Evolutionary conservation across 2,113 vertebrate species (phyloP), one percentile per base, ranked within the genome.

Genomic region (Nothocercus julius): DNA sequence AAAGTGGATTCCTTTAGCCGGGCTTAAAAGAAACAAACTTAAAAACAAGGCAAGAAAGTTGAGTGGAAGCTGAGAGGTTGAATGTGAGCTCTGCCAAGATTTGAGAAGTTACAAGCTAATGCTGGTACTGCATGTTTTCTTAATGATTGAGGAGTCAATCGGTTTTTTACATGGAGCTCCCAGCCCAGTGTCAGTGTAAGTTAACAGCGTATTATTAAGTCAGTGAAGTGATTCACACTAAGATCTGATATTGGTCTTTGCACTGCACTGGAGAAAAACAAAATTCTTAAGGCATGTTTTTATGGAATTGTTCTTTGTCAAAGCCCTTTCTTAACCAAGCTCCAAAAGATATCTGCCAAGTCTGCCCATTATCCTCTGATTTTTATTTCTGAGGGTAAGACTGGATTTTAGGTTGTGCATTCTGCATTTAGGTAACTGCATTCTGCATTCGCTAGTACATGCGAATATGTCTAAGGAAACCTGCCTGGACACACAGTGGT

Each of bases 31-130:
- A 93, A 88, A 83, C 63, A 91, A 91, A 90, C 85, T 82, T 68
- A 67, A 91, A 92, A 96, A 96, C 90, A 94, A 90, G 93, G 53
- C 82, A 86, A 61, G 56, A 47, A 91, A 85, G 68, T 61, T 87
- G 87, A 96, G 91, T 93, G 91, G 85, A 95, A 92, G 73, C 76
- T 95, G 94, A 94, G 82, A 93, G 61, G 85, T 74, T 93, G 92
- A 74, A 80, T 38, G 63, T 28, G 72, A 78, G 58, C 68, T 90
- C 80, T 96, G 95, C 93, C 95, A 96, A 94, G 87, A 91, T 74
- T 64, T 95, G 69, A 78, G 74, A 85, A 92, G 87, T 94, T 93
- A 92, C 85, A 87, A 85, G 70, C 67, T 92, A 89, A 82, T 91
- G 93, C 61, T 94, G 82, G 87, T 88, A 84, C 85, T 86, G 92